Conservation (phyloP, 1,140 invertebrate genomes). For the Drosophila insularis region DNA sequence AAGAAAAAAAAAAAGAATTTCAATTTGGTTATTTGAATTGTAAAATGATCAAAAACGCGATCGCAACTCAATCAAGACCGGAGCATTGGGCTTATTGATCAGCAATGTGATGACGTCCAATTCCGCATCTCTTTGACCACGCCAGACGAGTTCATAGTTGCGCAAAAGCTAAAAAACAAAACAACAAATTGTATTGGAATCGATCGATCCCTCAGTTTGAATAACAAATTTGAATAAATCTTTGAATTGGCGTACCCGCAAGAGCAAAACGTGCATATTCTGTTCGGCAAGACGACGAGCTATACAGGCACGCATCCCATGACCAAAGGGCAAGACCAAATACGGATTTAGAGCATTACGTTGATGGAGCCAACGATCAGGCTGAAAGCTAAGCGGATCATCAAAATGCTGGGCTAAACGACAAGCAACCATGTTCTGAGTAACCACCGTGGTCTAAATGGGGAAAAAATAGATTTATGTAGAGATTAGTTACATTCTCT, state of each 20-base stretch:
- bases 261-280: constrained; percentile 90
- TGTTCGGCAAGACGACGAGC: constrained; percentile 94
- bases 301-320: constrained; percentile 93
- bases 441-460: constrained; percentile 91
- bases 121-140: constrained; percentile 81
- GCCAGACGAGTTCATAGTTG: constrained; percentile 88
- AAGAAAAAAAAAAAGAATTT: not conserved
- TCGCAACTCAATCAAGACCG: constrained; percentile 84
- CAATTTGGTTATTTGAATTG: constrained; percentile 28
- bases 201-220: constrained; percentile 14
- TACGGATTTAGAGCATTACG: constrained; percentile 87
- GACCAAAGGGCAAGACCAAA: constrained; percentile 93
- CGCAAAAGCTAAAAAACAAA: constrained; percentile 85
- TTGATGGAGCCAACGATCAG: constrained; percentile 89
- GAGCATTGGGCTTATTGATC: constrained; percentile 91
- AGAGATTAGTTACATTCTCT: too few species aligned
- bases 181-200: not conserved
- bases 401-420: constrained; percentile 88
- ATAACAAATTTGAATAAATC: constrained; percentile 41
- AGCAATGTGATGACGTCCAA: constrained; percentile 87
- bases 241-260: constrained; percentile 85
- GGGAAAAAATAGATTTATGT: too few species aligned
- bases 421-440: constrained; percentile 92
- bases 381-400: constrained; percentile 87
- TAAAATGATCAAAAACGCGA: constrained; percentile 34